Base-by-base conservation (phyloP, 2,797 vertebrate species). In the Enteromius thamalakanensis region DNA sequence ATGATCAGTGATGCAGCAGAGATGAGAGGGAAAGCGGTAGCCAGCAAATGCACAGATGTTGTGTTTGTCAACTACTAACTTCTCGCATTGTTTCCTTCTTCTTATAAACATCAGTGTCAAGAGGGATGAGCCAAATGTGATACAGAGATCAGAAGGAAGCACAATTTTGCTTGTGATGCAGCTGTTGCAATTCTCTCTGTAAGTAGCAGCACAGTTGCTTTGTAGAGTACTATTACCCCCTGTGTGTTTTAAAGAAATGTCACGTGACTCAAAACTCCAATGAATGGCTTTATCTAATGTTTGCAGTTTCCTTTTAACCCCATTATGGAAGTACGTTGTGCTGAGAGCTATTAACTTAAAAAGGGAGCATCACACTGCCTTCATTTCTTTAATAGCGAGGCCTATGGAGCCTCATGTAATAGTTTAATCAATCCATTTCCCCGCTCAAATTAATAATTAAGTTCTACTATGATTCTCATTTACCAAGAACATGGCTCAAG, bases 381-480 rank as follows among this genome's bases (percentile, higher is more conserved):
- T 49, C 10, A 84, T 86, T 86, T 78, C 77, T 78, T 64, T 82
- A 70, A 67, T 81, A 53, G 68, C 51, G 32, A 60, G 26, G 67
- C 86, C 86, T 72, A 80, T 76, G 80, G 62, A 90, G 70, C 32
- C 32, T 23, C 6, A 62, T 55, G 51, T 85, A 85, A 87, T 87
- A 79, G 81, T 87, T 90, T 87, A 84, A 87, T 87, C 77, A 78
- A 68, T 81, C 58, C 47, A 79, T 88, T 86, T 60, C 82, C 49
- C 55, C 26, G 69, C 84, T 84, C 55, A 64, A 64, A 80, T 86
- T 32, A 89, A 88, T 87, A 87, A 90, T 90, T 80, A 55, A 87
- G 85, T 68, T 53, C 58, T 68, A 65, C 60, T 55, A 40, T 67
- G 72, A 60, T 72, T 42, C 65, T 70, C 49, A 51, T 74, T 58